Evolutionary conservation across 2,888 invertebrate species (phyloP).

Genomic region (Dryadula phaetusa): DNA sequence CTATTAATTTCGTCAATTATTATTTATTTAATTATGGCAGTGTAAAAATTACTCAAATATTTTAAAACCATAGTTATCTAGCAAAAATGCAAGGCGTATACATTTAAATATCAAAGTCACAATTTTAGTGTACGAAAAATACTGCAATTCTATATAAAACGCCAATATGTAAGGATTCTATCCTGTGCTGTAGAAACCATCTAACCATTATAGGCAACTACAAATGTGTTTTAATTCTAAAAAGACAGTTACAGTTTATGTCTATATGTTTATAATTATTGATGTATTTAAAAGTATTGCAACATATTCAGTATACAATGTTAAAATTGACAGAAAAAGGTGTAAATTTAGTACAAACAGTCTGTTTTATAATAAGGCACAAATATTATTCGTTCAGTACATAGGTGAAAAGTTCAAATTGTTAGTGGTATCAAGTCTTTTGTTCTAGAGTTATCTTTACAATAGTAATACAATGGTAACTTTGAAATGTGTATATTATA

Average conservation of each 20-base stretch:
- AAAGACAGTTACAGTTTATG: no score
- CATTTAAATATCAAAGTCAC: background rate
- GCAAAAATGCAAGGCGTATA: no score
- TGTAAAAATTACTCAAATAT: background rate
- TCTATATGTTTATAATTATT: no score
- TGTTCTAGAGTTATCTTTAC: background rate
- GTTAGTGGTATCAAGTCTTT: background rate
- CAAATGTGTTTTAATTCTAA: no score
- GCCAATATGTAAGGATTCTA: no score
- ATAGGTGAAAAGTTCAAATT: background rate
- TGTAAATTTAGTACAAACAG: slow-evolving; percentile 18
- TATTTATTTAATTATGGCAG: slow-evolving; percentile 4
- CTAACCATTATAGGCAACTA: no score
- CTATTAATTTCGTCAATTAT: background rate
- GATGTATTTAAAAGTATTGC: background rate
- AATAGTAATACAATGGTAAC: background rate
- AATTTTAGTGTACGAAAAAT: background rate
- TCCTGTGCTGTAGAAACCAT: no score
- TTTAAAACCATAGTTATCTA: no score
- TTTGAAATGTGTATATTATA: no score
- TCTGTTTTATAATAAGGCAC: slow-evolving; percentile 28
- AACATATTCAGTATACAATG: background rate
- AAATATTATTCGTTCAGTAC: slow-evolving; percentile 12
- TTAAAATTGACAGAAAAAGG: background rate
- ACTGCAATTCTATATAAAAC: background rate